Evolutionary conservation across 2,113 vertebrate genomes (phyloP).

Genomic region (Bubo scandiacus): DNA sequence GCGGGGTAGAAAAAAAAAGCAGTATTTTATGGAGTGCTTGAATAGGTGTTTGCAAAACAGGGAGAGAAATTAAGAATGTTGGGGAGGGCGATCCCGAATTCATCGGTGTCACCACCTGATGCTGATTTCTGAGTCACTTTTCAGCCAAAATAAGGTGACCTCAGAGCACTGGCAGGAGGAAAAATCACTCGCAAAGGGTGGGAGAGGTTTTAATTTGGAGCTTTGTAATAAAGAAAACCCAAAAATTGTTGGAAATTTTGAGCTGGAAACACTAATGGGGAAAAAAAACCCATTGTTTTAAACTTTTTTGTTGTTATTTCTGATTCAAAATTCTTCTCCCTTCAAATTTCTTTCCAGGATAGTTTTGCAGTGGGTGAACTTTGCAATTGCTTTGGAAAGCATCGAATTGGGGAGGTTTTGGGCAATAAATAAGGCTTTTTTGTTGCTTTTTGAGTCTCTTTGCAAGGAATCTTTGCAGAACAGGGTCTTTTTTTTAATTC

Average conservation of each 20-base stretch:
- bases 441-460: background rate
- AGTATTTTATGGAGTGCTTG: background rate
- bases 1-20: background rate
- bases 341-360: rapidly evolving
- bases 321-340: background rate
- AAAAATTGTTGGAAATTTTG: background rate
- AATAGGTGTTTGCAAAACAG: background rate
- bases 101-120: rapidly evolving
- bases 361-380: background rate
- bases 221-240: background rate
- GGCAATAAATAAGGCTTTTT: background rate
- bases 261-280: background rate
- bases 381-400: background rate
- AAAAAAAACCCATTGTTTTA: rapidly evolving
- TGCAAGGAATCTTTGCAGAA: background rate
- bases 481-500: too few relatives aligned
- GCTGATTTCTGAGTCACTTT: background rate
- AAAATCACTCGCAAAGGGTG: background rate
- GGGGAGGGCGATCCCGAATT: too few relatives aligned
- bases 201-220: background rate
- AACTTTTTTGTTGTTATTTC: background rate
- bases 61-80: background rate
- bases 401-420: rapidly evolving
- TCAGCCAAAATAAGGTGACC: background rate
- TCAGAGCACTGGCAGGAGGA: rapidly evolving